Evolutionary conservation across 1,140 invertebrate genomes (phyloP), one percentile per base, ranked within the genome.

Genomic region (Spodoptera frugiperda): DNA sequence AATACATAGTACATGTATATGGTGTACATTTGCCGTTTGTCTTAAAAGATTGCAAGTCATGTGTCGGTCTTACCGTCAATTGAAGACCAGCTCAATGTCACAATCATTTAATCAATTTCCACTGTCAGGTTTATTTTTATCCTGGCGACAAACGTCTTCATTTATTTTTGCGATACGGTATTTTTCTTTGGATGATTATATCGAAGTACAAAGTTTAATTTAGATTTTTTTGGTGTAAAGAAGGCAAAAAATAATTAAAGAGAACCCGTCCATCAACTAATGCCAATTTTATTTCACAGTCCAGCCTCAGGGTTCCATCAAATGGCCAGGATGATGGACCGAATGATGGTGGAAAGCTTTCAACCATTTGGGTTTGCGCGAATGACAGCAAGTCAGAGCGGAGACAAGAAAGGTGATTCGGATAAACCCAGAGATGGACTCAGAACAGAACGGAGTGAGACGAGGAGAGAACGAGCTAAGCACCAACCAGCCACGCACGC

Each of bases 271-370:
- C 6, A 12, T 5, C 15, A 17, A 9, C 17, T 46, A 1, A 5
- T 68, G 12, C 17, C 2, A 63, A 8, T 30, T 55, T 17, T 76
- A 71, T 59, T 79, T 63, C 76, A 15, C 80, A 94, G 95, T 68
- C 94, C 94, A 77, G 93, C 94, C 71, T 94, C 94, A 51, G 93
- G 94, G 11, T 95, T 96, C 59, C 95, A 96, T 74, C 96, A 96
- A 80, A 96, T 96, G 95, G 96, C 96, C 54, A 89, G 96, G 8
- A 96, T 96, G 96, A 96, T 96, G 96, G 96, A 96, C 83, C 95
- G 96, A 2, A 94, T 96, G 81, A 95, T 96, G 87, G 85, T 95
- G 57, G 96, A 96, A 82, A 94, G 95, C 77, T 89, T 96, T 82
- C 95, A 95, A 75, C 95, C 95, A 46, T 96, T 96, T 81, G 95